Percentiles rank a stretch among this genome's conserved stretches.
These are phyloP conservation scores for Serranochromis macrocephalus DNA, from an alignment of 2,113 vertebrate species.

Conservation along the genomic window DNA sequence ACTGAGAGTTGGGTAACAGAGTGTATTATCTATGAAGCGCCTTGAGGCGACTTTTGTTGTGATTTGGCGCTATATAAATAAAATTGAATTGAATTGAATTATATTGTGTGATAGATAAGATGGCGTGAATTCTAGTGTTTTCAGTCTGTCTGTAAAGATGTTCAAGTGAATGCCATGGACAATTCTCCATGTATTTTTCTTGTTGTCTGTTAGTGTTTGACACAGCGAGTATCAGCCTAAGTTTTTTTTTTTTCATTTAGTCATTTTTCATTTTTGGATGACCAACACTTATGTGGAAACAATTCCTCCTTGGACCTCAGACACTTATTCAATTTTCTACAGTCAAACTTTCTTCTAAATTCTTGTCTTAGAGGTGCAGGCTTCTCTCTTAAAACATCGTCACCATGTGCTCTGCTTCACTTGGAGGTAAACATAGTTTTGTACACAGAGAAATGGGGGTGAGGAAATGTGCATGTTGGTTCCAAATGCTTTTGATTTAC, in stretches of 20 bases:
- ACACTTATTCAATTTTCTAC: not conserved
- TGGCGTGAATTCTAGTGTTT: not conserved
- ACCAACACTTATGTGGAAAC: too few species aligned
- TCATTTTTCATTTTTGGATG: too few species aligned
- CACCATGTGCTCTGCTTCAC: not conserved
- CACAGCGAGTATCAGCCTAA: not conserved
- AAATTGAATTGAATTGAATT: too few species aligned
- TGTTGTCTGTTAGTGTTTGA: not conserved
- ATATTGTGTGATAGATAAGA: not conserved
- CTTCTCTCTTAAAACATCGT: not conserved
- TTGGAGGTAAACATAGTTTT: not conserved
- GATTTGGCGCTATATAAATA: too few species aligned
- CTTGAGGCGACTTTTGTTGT: too few species aligned
- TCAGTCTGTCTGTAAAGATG: not conserved
- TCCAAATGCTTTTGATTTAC: not conserved
- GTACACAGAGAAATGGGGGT: not conserved
- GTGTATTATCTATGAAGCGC: not conserved
- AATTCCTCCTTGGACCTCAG: too few species aligned
- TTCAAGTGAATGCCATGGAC: fast-evolving
- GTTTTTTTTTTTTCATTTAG: not conserved
- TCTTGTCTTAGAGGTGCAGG: not conserved
- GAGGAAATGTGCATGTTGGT: not conserved
- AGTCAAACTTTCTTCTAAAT: fast-evolving
- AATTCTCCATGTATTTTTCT: fast-evolving
- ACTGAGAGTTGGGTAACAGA: not conserved